These are phyloP conservation scores for Lathamus discolor DNA, from an alignment of 2,113 vertebrate genomes.

Conservation along the genomic window DNA sequence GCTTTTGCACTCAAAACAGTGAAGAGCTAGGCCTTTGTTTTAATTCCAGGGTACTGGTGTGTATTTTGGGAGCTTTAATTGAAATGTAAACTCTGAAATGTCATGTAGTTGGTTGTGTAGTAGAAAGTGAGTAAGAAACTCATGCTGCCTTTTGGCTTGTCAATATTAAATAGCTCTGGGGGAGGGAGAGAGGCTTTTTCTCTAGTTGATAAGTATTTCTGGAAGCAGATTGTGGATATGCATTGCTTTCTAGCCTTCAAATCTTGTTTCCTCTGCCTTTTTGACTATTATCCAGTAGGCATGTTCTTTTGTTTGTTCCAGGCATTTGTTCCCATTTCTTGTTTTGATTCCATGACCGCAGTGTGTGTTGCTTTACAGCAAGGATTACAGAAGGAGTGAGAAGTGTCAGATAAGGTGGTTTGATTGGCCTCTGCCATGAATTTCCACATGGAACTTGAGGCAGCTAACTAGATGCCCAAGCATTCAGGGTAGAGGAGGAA, in stretches of 20 bases:
- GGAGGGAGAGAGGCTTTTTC: neutral
- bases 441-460: neutral
- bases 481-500: neutral
- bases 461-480: neutral
- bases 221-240: neutral
- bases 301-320: conserved; percentile 28
- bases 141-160: neutral
- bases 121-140: neutral
- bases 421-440: neutral
- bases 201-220: neutral
- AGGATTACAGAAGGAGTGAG: neutral
- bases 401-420: neutral
- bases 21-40: conserved; percentile 35
- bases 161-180: neutral
- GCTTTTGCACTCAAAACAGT: neutral
- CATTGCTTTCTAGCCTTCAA: neutral
- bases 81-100: conserved; percentile 56
- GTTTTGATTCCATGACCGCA: neutral
- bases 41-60: conserved; percentile 8
- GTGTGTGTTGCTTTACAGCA: neutral
- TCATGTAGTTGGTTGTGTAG: neutral
- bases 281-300: neutral
- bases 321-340: conserved; percentile 45
- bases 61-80: conserved; percentile 54
- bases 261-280: neutral